Evolutionary conservation across 2,113 vertebrate genomes (phyloP), one percentile per base, ranked within the genome.

Genomic region (Gadus chalcogrammus): DNA sequence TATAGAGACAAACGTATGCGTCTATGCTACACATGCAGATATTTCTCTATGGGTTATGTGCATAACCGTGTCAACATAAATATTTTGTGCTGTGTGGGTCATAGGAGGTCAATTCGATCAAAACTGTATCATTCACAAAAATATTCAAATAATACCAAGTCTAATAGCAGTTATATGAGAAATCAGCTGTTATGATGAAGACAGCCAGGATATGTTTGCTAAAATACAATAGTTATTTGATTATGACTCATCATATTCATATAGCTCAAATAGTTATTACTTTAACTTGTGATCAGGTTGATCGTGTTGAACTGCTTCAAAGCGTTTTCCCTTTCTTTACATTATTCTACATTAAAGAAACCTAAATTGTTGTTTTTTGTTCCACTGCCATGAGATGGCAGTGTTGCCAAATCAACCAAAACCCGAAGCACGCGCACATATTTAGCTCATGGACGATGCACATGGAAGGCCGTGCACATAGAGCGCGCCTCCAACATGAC

Each of bases 351-450:
- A 24, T 28, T 62, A 24, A 24, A 62, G 8, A 48, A 48, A 48
- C 12, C 12, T 48, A 13, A 12, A 13, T 48, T 48, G 42, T 18
- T 66, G 68, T 53, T 58, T 16, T 70, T 62, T 65, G 71, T n/a
- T 56, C 71, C 22, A 38, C 38, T 48, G 24, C 90, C 91, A 92
- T 87, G 66, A 89, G 92, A 87, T 92, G 92, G 91, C 89, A 92
- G 88, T 91, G 82, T 92, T 90, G 84, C 70, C 90, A 89, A 89
- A 79, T 85, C 77, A 76, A 88, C 83, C 61, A 70, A 67, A 65
- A 68, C 67, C 52, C 16, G 56, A 38, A 61, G 67, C 12, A 13
- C 15, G 42, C 42, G 76, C 22, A 16, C 20, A 65, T 76, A 68
- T 53, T 67, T 66, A 42, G 22, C 27, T 67, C 69, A 59, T 65